Evolutionary conservation across 2,888 invertebrate genomes (phyloP), one percentile per base, ranked within the genome.

Genomic region (Drosophila demipolita): DNA sequence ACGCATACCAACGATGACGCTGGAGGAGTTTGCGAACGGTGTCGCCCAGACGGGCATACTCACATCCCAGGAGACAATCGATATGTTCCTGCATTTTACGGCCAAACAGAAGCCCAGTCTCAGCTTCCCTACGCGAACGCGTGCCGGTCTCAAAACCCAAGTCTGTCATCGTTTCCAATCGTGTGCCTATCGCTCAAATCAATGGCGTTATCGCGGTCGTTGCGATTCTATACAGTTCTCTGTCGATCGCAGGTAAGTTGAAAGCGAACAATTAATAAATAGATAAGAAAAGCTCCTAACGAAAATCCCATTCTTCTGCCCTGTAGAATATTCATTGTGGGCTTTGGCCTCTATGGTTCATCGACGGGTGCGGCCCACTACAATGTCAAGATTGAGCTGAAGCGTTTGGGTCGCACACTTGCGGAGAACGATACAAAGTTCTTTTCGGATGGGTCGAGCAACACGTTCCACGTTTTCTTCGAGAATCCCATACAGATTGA

Each of bases 191-290:
- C 95, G 99, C 84, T 98, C 98, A 90, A 99, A 99, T 92, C 99
- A 99, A 92, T 99, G 99, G 99, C 95, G 99, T 64, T 99, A 99
- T 93, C 95, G 99, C 83, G 99, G 99, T 1, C 95, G 99, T 62
- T 98, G 98, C 92, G 99, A 99, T 93, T 98, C 98, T 67, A 99
- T 99, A 92, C 98, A 99, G 92, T 99, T 99, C 94, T 97, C 97
- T 80, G 98, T 98, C 1, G 99, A 99, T 93, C 96, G 97, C 75
- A 95, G 91, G 91, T 91, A 35, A 66, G 73, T 36, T 2, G n/a
- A 61, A 26, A 1, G 7, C 33, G 0, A 29, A 38, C 2, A 0
- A 7, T 15, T 12, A 9, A 1, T 8, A 2, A 7, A 8, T n/a
- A 8, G 4, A 12, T 20, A 49, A 23, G 1, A 15, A 26, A n/a